These are phyloP conservation scores for Drosophila ambigua DNA, from an alignment of 1,140 invertebrate species.

Conservation along the genomic window DNA sequence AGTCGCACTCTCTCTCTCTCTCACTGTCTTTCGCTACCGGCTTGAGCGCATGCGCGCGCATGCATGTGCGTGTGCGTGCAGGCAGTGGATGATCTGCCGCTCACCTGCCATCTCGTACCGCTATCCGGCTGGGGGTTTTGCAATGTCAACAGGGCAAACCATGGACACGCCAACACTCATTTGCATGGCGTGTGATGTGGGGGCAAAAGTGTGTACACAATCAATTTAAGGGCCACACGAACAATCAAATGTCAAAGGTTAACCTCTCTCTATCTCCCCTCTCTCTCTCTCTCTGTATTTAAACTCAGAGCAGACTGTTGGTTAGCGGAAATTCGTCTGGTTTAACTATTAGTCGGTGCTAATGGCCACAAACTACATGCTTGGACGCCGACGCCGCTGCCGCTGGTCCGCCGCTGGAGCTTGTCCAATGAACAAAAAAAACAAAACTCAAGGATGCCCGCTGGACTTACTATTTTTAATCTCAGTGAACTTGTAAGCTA, in stretches of 20 bases:
- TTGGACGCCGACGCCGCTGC: constrained; percentile 5
- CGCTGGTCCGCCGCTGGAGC: not conserved
- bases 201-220: constrained; percentile 3
- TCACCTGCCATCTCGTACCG: constrained; percentile 11
- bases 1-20: constrained; percentile 10
- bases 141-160: constrained; percentile 67
- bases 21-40: not conserved
- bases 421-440: constrained; percentile 6
- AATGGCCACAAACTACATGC: constrained; percentile 59
- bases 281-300: not conserved
- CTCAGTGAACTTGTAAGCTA: constrained; percentile 33
- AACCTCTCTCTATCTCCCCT: constrained; percentile 16
- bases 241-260: constrained; percentile 57
- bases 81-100: not conserved
- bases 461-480: constrained; percentile 22
- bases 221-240: constrained; percentile 32
- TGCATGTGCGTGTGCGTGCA: constrained; percentile 31
- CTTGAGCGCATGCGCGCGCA: too few species aligned
- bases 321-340: constrained; percentile 48
- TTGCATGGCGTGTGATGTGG: constrained; percentile 36
- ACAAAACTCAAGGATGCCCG: constrained; percentile 57
- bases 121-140: constrained; percentile 58
- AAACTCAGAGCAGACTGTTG: constrained; percentile 8
- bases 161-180: constrained; percentile 57
- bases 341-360: constrained; percentile 55